Evolutionary conservation across 1,140 invertebrate genomes (phyloP).

Genomic region (Harlomillsia oculata): DNA sequence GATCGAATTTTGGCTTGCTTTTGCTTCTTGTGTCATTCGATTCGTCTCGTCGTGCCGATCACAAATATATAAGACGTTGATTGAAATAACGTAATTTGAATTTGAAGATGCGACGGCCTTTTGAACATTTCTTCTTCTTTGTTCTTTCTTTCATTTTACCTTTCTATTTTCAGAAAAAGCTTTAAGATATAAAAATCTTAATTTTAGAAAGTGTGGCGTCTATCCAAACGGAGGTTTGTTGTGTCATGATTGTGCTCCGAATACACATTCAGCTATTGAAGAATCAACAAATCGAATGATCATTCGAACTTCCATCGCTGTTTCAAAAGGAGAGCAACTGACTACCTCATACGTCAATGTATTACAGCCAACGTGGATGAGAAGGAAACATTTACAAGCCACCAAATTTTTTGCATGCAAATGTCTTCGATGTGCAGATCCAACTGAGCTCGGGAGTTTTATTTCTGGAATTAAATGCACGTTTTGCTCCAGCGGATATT

Average conservation of each 20-base stretch:
- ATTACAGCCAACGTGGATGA: constrained; percentile 49
- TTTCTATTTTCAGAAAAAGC: too few species aligned
- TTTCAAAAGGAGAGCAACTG: not conserved
- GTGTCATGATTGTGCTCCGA: not conserved
- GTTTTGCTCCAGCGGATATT: constrained; percentile 44
- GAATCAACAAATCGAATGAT: not conserved
- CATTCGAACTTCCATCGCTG: not conserved
- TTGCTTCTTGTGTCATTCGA: too few species aligned
- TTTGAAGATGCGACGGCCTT: too few species aligned
- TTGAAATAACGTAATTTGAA: too few species aligned
- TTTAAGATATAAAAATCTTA: too few species aligned
- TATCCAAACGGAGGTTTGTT: constrained; percentile 47
- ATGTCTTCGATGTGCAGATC: constrained; percentile 33
- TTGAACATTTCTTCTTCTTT: too few species aligned
- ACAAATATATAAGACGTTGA: too few species aligned
- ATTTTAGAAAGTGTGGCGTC: constrained; percentile 45
- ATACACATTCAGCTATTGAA: constrained; percentile 33
- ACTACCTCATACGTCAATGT: constrained; percentile 51
- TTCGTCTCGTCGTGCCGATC: too few species aligned
- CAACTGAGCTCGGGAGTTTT: constrained; percentile 29
- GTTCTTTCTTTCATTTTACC: too few species aligned
- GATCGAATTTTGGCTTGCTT: too few species aligned
- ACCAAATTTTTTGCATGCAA: constrained; percentile 20
- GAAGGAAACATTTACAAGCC: constrained; percentile 2
- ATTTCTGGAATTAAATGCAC: constrained; percentile 38